Percentiles rank a stretch among this genome's conserved stretches.
These are phyloP conservation scores for Timema cristinae DNA, from an alignment of 2,888 invertebrate genomes.

Conservation along the genomic window DNA sequence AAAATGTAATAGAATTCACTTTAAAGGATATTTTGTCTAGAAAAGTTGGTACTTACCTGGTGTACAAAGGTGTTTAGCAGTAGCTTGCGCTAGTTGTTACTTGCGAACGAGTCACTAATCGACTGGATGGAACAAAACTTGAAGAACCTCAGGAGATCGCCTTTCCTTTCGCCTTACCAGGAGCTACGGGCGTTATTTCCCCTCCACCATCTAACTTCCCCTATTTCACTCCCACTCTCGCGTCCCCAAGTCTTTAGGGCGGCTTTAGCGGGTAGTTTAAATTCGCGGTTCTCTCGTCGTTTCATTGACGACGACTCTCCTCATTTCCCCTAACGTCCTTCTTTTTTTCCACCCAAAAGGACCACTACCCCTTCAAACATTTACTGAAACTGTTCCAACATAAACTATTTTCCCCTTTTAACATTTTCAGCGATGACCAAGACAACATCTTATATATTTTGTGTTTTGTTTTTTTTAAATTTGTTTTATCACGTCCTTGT, in stretches of 20 bases:
- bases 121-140: conserved; percentile 27
- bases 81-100: conserved; percentile 18
- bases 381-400: too few species aligned
- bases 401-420: too few species aligned
- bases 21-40: neutral
- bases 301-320: too few species aligned
- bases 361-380: too few species aligned
- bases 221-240: conserved; percentile 18
- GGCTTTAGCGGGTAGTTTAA: conserved; percentile 25
- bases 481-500: too few species aligned
- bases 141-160: conserved; percentile 28
- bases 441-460: too few species aligned
- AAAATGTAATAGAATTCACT: too few species aligned
- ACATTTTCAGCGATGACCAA: too few species aligned
- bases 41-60: conserved; percentile 11
- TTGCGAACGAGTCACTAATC: conserved; percentile 30
- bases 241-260: neutral
- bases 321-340: too few species aligned
- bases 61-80: conserved; percentile 17
- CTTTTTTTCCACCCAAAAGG: too few species aligned
- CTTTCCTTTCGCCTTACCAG: conserved; percentile 33
- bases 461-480: too few species aligned
- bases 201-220: too few species aligned
- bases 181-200: conserved; percentile 20
- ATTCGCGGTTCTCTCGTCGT: conserved; percentile 28